A percentile compares a stretch with the other conserved stretches of the same genome.
Conservation (phyloP, 2,888 invertebrate species). For the Tenthredo distinguenda region DNA sequence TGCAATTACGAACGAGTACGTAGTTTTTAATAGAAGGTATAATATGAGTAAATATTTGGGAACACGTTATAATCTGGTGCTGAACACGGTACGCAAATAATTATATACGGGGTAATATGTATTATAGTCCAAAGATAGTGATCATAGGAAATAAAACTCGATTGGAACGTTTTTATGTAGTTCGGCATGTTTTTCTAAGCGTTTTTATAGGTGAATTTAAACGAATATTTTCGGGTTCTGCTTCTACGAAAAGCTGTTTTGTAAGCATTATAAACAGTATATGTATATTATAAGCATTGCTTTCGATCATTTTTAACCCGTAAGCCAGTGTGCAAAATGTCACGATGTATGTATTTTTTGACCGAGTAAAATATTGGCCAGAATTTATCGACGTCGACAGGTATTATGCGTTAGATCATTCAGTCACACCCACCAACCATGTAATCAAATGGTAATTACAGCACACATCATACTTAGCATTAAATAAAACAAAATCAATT, state of each 20-base stretch:
- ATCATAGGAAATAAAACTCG: not conserved
- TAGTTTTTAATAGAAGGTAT: not conserved
- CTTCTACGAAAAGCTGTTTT: not conserved
- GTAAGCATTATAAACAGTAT: conserved; percentile 10
- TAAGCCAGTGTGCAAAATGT: not conserved
- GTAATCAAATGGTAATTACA: not conserved
- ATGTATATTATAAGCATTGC: conserved; percentile 1
- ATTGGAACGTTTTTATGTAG: not conserved
- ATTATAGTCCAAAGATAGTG: not conserved
- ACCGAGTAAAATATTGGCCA: not conserved
- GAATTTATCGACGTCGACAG: not conserved
- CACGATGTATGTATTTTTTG: not conserved
- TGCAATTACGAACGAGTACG: not conserved
- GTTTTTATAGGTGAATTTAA: not conserved
- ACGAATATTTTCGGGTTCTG: not conserved
- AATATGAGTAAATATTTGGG: not conserved
- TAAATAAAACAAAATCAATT: not conserved
- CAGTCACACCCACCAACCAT: not conserved
- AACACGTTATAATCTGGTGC: not conserved
- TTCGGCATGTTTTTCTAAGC: conserved; percentile 2
- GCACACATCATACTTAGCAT: not conserved
- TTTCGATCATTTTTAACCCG: not conserved
- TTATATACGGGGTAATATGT: not conserved
- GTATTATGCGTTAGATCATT: not conserved
- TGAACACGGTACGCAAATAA: not conserved